Evolutionary conservation across 2,113 vertebrate genomes (phyloP).

Genomic region (Sceloporus undulatus): DNA sequence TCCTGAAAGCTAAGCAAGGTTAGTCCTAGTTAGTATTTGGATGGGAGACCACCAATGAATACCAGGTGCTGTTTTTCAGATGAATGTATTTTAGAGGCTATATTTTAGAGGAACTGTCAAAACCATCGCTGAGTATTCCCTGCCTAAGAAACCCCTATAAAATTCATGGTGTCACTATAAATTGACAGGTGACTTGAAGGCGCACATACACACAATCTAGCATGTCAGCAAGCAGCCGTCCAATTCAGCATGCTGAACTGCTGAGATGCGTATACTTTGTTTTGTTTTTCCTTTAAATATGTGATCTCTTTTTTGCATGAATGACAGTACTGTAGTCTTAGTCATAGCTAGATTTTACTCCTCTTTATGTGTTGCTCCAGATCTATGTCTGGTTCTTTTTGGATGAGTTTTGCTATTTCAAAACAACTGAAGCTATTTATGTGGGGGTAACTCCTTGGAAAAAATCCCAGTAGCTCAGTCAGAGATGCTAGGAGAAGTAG

Average conservation of each 20-base stretch:
- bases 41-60: too few species aligned
- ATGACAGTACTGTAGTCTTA: not conserved
- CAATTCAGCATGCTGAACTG: not conserved
- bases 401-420: not conserved
- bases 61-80: too few species aligned
- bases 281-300: not conserved
- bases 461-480: not conserved
- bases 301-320: not conserved
- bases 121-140: too few species aligned
- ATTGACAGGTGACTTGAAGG: too few species aligned
- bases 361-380: not conserved
- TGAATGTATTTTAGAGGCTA: too few species aligned
- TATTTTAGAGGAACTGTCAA: too few species aligned
- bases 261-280: not conserved
- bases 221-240: not conserved
- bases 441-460: not conserved
- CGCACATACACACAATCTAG: not conserved
- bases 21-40: too few species aligned
- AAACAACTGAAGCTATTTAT: not conserved
- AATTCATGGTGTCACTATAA: too few species aligned
- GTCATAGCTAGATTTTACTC: not conserved
- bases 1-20: too few species aligned
- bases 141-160: too few species aligned
- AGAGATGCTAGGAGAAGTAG: not conserved
- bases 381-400: not conserved